A percentile compares a stretch with the other conserved stretches of the same genome.
Conservation (phyloP, 2,113 vertebrate species). For the Tachuris rubrigastra region DNA sequence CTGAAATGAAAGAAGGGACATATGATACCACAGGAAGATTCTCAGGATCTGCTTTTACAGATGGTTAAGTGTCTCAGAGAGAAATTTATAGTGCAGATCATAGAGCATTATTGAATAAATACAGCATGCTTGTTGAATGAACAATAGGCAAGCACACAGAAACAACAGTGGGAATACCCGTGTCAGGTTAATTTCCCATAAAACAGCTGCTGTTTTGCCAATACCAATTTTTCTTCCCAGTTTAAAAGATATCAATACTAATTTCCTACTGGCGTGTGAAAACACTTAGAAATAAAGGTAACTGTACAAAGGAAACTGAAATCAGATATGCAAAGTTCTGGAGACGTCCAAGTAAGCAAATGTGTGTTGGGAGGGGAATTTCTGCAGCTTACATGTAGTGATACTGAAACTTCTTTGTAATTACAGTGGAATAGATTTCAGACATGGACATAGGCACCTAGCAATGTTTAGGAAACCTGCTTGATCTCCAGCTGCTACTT, state of each 20-base stretch:
- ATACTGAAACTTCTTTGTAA: not conserved
- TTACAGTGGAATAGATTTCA: not conserved
- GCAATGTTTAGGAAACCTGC: not conserved
- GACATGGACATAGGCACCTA: not conserved
- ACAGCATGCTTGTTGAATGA: not conserved
- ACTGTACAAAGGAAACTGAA: not conserved
- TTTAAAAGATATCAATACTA: not conserved
- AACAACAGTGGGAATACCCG: not conserved
- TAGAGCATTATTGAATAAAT: not conserved
- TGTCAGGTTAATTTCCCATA: not conserved
- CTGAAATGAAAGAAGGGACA: not conserved
- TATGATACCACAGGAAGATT: not conserved
- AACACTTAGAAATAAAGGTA: not conserved
- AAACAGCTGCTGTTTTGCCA: not conserved
- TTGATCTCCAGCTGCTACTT: not conserved
- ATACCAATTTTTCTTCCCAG: not conserved
- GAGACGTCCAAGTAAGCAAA: not conserved
- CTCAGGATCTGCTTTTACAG: not conserved
- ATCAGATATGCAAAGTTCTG: not conserved
- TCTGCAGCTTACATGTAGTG: not conserved
- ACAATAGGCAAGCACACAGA: not conserved
- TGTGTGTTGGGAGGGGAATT: not conserved
- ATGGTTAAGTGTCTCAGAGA: not conserved
- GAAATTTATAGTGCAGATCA: not conserved
- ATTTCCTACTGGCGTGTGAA: not conserved